Evolutionary conservation across 1,140 invertebrate genomes (phyloP).

Genomic region (Monomorium pharaonis): DNA sequence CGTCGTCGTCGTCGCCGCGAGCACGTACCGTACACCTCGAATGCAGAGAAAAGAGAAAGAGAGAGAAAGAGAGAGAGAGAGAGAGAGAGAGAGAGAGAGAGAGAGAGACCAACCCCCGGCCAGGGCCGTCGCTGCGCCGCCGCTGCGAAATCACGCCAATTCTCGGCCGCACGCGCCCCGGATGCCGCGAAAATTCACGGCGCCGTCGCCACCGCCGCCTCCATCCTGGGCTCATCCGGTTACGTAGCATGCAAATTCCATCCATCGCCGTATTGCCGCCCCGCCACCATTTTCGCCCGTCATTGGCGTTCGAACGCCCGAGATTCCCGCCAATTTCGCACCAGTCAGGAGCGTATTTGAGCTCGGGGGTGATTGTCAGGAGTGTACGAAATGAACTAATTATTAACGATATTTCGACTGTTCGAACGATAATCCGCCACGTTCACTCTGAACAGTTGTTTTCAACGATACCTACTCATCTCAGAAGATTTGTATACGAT

Average conservation of each 20-base stretch:
- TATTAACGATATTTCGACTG: no score
- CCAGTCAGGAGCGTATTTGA: neutral
- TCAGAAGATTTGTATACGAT: no score
- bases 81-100: neutral
- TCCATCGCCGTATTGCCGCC: neutral
- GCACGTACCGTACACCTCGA: neutral
- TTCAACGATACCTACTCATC: no score
- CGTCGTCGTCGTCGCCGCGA: neutral
- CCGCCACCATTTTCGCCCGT: neutral
- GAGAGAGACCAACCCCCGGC: slow-evolving; percentile 38
- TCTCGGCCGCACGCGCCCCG: neutral
- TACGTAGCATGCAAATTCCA: slow-evolving; percentile 4
- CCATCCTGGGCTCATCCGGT: neutral
- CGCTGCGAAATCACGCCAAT: slow-evolving; percentile 30
- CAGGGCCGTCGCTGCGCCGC: slow-evolving; percentile 21
- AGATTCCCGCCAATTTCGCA: neutral
- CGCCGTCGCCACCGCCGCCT: neutral
- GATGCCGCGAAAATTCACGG: slow-evolving; percentile 19
- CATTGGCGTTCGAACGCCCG: neutral
- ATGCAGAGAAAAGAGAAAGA: no score
- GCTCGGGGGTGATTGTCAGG: neutral
- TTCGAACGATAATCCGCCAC: no score
- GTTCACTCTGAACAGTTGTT: no score
- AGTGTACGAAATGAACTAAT: neutral
- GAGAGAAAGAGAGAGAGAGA: no score